Base-by-base conservation (phyloP, 2,797 vertebrate genomes). In the Sebastes cheni region DNA sequence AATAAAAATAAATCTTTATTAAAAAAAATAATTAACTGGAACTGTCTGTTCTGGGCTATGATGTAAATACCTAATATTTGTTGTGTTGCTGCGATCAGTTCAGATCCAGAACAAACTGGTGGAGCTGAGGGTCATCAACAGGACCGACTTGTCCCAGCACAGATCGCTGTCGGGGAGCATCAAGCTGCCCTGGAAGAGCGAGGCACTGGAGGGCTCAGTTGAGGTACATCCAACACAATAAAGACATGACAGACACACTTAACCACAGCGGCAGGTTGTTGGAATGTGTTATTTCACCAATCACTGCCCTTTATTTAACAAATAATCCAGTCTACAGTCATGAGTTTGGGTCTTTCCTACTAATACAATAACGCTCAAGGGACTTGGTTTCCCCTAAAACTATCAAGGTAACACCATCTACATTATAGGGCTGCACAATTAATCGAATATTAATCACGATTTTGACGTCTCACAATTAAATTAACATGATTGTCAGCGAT, bases 121-220 rank as follows among this genome's bases (percentile, higher is more conserved):
- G 84, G 94, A 87, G 83, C 81, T 99, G 73, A 79, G 39, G 20
- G 95, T 93, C 73, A 95, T 99, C 90, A 86, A 75, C 83, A 83
- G 90, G 50, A 88, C 88, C 46, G 88, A 96, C 59, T 70, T 88
- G 60, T 93, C 81, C 0, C 93, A 95, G 67, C 97, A 97, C 61
- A 74, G 95, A 0, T 90, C 94, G 59, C 88, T 99, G 75, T 80
- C 83, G 66, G 96, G 96, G 46, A 93, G 85, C 75, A 77, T 97
- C 77, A 91, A 80, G 32, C 90, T 98, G 84, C 93, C 93, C 42
- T 99, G 98, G 98, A 95, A 86, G 84, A 95, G 93, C 4, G 85
- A 90, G 22, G 27, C 13, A 1, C 91, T 97, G 79, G 89, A 95
- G 75, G 97, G 97, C 76, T 89, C 56, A 1, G 77, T 99, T 75